These are phyloP conservation scores for Epizoanthus fatuus DNA, from an alignment of 92 coral and sea anemone genomes.

Conservation along the genomic window DNA sequence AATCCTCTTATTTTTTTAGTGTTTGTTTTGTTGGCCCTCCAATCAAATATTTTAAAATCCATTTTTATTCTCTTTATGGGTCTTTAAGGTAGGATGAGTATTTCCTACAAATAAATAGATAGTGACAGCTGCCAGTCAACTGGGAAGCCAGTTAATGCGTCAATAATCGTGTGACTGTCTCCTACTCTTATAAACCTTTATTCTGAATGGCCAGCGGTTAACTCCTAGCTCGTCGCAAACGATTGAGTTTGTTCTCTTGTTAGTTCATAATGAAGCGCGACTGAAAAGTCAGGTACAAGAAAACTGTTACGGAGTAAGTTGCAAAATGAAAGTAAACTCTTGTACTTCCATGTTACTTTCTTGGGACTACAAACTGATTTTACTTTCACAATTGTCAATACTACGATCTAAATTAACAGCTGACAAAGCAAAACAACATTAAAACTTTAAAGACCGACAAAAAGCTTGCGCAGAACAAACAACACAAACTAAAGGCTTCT, in stretches of 20 bases:
- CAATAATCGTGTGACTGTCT: slow-evolving; percentile 17
- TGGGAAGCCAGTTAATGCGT: slow-evolving; percentile 4
- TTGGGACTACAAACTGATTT: not conserved
- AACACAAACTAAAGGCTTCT: not conserved
- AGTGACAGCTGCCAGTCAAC: slow-evolving; percentile 24
- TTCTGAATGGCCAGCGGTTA: slow-evolving; percentile 41
- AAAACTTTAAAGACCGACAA: slow-evolving; percentile 5
- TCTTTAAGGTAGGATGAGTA: too few species aligned
- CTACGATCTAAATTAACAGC: not conserved
- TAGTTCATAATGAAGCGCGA: not conserved
- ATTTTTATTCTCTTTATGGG: too few species aligned
- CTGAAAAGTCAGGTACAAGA: not conserved
- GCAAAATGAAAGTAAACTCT: not conserved
- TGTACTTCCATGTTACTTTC: slow-evolving; percentile 13
- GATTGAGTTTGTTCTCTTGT: not conserved
- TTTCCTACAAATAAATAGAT: too few species aligned
- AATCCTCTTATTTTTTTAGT: too few species aligned
- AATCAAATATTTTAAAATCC: too few species aligned
- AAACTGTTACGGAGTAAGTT: too few species aligned
- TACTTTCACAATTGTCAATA: slow-evolving; percentile 1
- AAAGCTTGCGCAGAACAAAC: not conserved
- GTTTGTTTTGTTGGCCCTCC: too few species aligned
- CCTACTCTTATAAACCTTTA: not conserved
- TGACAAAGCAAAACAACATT: not conserved
- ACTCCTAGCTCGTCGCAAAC: slow-evolving; percentile 6